Conservation (phyloP, 2,888 invertebrate genomes). For the Tyria jacobaeae region DNA sequence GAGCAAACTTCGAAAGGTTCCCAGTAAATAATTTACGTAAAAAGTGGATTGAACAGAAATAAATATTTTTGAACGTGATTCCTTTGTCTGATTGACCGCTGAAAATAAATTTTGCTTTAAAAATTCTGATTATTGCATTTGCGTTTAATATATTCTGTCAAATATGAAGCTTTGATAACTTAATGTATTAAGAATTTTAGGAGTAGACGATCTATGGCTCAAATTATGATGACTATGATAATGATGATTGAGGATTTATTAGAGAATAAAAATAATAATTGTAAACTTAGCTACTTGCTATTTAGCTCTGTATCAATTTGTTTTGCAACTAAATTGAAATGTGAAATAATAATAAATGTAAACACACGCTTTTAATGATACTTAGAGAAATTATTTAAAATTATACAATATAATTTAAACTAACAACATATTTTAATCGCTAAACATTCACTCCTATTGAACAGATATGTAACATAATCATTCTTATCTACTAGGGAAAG, state of each 20-base stretch:
- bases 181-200: no score
- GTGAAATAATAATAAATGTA: no score
- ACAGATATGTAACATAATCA: constrained; percentile 54
- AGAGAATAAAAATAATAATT: no score
- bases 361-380: constrained; percentile 21
- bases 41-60: neutral
- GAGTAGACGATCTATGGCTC: no score
- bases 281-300: no score
- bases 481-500: constrained; percentile 54
- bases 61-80: neutral
- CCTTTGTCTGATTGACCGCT: neutral
- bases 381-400: constrained; percentile 24
- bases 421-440: constrained; percentile 24
- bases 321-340: no score
- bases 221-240: no score
- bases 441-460: constrained; percentile 42
- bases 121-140: neutral
- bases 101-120: neutral
- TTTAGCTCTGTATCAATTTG: no score
- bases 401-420: no score
- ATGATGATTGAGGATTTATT: no score
- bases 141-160: neutral
- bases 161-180: no score
- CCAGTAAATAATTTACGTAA: constrained; percentile 14
- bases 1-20: constrained; percentile 9